A percentile compares a stretch with the other conserved stretches of the same genome.
phyloP scores from a whole-genome alignment of 1,140 invertebrate species.

The Riptortus pedestris region DNA sequence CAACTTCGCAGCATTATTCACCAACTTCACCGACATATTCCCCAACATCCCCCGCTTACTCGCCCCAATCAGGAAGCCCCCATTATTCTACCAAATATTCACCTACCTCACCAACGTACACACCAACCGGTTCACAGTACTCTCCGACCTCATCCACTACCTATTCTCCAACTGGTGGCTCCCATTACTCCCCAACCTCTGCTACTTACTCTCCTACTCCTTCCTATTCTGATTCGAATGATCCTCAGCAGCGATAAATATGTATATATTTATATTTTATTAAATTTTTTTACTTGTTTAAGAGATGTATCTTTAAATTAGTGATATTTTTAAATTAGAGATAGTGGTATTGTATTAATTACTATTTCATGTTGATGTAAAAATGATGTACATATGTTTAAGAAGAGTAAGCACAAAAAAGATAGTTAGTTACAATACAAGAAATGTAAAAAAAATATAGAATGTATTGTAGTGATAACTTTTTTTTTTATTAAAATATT shows the following conservation, averaged over 20 bases:
- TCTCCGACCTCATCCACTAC: slow-evolving; percentile 59
- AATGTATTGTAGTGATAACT: too few species aligned
- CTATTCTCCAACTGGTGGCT: slow-evolving; percentile 60
- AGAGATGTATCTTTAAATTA: too few species aligned
- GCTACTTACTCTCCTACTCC: slow-evolving; percentile 61
- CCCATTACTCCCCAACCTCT: slow-evolving; percentile 60
- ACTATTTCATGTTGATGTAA: too few species aligned
- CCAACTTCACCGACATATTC: slow-evolving; percentile 60
- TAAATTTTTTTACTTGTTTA: too few species aligned
- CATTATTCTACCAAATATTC: slow-evolving; percentile 46
- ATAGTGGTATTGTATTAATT: too few species aligned
- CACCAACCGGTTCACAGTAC: slow-evolving; percentile 62
- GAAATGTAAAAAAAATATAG: too few species aligned
- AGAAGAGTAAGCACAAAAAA: too few species aligned
- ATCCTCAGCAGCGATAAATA: slow-evolving; percentile 2
- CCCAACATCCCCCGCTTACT: slow-evolving; percentile 65
- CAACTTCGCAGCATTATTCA: slow-evolving; percentile 55
- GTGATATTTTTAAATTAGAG: too few species aligned
- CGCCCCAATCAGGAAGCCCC: slow-evolving; percentile 60
- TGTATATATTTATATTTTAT: slow-evolving; percentile 17
- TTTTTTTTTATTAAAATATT: too few species aligned
- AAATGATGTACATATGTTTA: too few species aligned
- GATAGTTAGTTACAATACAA: too few species aligned
- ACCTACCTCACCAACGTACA: slow-evolving; percentile 62
- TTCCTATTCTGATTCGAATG: slow-evolving; percentile 39